phyloP scores from a whole-genome alignment of 1,140 invertebrate species.

The Magallana angulata region DNA sequence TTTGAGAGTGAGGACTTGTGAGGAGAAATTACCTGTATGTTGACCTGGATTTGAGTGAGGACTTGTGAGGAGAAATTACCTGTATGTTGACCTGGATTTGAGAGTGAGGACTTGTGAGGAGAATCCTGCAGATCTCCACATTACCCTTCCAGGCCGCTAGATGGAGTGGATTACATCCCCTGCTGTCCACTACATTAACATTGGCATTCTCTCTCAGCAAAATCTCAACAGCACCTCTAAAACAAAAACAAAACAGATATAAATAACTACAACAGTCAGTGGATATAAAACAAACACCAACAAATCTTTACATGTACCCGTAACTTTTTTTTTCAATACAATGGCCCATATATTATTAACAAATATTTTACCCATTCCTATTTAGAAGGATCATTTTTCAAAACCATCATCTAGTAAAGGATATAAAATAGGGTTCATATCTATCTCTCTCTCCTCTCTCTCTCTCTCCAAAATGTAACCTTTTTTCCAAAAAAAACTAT shows the following conservation, averaged over 20 bases:
- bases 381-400: too few relatives aligned
- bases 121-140: constrained; percentile 88
- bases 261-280: background rate
- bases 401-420: too few relatives aligned
- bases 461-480: too few relatives aligned
- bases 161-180: constrained; percentile 92
- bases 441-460: background rate
- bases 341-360: too few relatives aligned
- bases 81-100: constrained; percentile 89
- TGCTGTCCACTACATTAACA: constrained; percentile 90
- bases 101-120: constrained; percentile 85
- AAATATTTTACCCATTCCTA: too few relatives aligned
- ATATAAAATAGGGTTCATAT: background rate
- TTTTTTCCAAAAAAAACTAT: too few relatives aligned
- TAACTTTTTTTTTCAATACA: too few relatives aligned
- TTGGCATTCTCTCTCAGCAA: constrained; percentile 93
- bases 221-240: constrained; percentile 92
- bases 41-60: too few relatives aligned
- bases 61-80: constrained; percentile 79
- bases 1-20: too few relatives aligned
- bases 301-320: too few relatives aligned
- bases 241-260: constrained; percentile 57
- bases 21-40: constrained; percentile 83
- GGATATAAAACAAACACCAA: too few relatives aligned
- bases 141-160: constrained; percentile 94